Evolutionary conservation across 2,797 vertebrate species (phyloP).

Genomic region (Crax fasciolata): DNA sequence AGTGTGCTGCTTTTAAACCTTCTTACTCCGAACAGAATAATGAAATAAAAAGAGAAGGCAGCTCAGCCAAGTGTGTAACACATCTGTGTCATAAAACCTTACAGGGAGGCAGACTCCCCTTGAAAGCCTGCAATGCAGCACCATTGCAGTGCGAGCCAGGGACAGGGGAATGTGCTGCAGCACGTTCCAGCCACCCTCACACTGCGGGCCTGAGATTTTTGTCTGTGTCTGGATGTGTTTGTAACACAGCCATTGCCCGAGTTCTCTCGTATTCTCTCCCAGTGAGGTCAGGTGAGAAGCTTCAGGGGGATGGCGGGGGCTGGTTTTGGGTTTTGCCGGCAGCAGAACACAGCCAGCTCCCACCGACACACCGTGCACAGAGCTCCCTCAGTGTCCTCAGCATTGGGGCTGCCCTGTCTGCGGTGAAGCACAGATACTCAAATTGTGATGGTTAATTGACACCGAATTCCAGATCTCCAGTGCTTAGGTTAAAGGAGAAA

Average conservation of each 20-base stretch:
- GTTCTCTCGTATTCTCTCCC: not conserved
- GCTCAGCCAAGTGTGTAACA: not conserved
- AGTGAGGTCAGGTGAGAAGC: not conserved
- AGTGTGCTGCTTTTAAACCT: not conserved
- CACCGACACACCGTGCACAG: rapidly evolving
- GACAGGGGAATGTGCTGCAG: not conserved
- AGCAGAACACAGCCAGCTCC: not conserved
- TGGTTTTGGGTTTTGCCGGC: not conserved
- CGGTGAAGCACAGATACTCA: not conserved
- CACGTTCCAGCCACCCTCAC: not conserved
- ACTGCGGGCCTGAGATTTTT: not conserved
- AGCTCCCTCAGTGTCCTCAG: not conserved
- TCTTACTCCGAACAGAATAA: not conserved
- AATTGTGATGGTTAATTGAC: not conserved
- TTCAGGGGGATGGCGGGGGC: not conserved
- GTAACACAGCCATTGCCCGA: not conserved
- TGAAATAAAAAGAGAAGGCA: not conserved
- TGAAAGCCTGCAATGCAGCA: conserved; percentile 16
- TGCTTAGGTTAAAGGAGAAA: not conserved
- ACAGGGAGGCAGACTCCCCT: not conserved
- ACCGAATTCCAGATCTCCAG: not conserved
- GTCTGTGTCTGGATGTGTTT: not conserved
- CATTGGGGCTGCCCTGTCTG: not conserved
- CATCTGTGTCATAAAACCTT: conserved; percentile 15
- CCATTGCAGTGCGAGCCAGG: not conserved